Conservation (phyloP, 1,140 invertebrate species). For the Samia ricini region DNA sequence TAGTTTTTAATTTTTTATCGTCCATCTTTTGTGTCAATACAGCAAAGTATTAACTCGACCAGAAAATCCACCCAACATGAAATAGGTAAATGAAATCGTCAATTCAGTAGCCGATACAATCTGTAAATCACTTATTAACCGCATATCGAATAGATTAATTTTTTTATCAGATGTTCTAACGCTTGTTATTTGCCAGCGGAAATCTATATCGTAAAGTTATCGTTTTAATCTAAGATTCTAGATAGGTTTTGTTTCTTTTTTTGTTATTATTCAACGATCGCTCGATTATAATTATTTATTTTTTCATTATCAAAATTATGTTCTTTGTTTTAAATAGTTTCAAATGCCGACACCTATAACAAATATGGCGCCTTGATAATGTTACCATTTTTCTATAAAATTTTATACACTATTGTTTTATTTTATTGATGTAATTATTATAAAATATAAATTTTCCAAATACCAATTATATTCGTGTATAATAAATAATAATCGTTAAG, state of each 20-base stretch:
- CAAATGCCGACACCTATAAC: background rate
- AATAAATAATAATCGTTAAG: too few species aligned
- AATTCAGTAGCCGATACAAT: constrained; percentile 12
- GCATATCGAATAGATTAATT: constrained; percentile 3
- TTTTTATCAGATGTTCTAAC: constrained; percentile 4
- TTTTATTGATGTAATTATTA: too few species aligned
- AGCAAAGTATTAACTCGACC: too few species aligned
- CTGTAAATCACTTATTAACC: constrained; percentile 6
- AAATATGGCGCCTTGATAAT: background rate
- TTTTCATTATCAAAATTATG: background rate
- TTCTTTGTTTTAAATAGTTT: background rate
- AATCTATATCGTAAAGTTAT: constrained; percentile 9
- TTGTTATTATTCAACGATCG: constrained; percentile 3
- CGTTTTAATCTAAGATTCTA: constrained; percentile 4
- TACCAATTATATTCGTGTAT: too few species aligned
- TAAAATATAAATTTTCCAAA: too few species aligned
- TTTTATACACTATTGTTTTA: background rate
- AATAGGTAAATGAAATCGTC: background rate
- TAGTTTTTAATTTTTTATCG: too few species aligned
- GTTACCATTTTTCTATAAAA: background rate
- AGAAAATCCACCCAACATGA: background rate
- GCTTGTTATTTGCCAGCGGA: constrained; percentile 2
- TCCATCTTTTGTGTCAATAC: too few species aligned
- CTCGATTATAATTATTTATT: background rate
- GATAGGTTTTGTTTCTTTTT: constrained; percentile 3